phyloP scores from a whole-genome alignment of 2,113 vertebrate genomes.

The Siniperca chuatsi region DNA sequence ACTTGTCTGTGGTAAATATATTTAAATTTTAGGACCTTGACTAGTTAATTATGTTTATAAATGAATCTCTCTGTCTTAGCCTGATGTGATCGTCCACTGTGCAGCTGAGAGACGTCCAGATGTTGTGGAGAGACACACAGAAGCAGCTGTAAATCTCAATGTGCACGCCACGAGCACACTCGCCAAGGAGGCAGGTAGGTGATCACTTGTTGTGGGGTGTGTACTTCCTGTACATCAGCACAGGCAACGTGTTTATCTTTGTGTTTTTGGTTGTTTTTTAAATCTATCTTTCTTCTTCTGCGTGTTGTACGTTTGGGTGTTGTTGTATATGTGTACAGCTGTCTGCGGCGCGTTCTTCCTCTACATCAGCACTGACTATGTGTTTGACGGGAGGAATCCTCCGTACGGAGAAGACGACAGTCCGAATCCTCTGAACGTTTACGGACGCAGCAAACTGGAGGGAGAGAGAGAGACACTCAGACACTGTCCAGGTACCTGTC shows the following conservation, averaged over 20 bases:
- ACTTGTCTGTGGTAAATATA: too few relatives aligned
- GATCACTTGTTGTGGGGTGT: too few relatives aligned
- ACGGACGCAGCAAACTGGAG: conserved; percentile 94
- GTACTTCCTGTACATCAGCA: too few relatives aligned
- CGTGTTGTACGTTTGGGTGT: too few relatives aligned
- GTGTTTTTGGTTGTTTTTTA: too few relatives aligned
- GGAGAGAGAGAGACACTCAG: conserved; percentile 91
- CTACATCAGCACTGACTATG: conserved; percentile 97
- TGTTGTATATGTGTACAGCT: conserved; percentile 5
- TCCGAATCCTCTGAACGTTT: conserved; percentile 92
- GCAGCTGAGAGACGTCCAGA: conserved; percentile 97
- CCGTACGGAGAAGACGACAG: conserved; percentile 93
- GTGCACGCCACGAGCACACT: conserved; percentile 91
- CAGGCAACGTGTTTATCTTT: too few relatives aligned
- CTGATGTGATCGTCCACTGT: conserved; percentile 94
- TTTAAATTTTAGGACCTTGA: too few relatives aligned
- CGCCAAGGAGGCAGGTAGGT: conserved; percentile 93
- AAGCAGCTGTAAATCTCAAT: conserved; percentile 91
- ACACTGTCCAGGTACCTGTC: conserved; percentile 89
- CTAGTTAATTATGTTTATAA: too few relatives aligned
- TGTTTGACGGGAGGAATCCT: conserved; percentile 94
- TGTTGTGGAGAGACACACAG: conserved; percentile 92
- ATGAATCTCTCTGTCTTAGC: conserved; percentile 77
- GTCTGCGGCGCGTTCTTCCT: conserved; percentile 88
- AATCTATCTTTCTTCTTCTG: too few relatives aligned